Base-by-base conservation (phyloP, 2,797 vertebrate species). In the Carapus acus region DNA sequence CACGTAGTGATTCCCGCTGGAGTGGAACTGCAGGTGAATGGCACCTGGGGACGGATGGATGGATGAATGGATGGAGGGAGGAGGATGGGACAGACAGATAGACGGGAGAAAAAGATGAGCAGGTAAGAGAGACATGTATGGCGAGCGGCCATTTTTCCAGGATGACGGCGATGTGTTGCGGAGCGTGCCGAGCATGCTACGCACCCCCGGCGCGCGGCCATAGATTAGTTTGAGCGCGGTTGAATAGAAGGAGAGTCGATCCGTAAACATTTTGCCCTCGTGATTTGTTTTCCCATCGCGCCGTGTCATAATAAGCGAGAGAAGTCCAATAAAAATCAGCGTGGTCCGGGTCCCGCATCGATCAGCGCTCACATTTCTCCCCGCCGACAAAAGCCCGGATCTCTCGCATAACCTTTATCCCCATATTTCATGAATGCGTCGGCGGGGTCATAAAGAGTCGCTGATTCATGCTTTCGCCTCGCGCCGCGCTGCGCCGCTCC, bases 11-110 rank as follows among this genome's bases (percentile, higher is more conserved):
- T 98, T 96, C 57, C 96, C 93, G 0, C 89, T 96, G 74, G 88
- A 84, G 54, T 94, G 91, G 62, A 99, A 98, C 51, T 94, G 91
- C 42, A 98, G 85, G 78, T 98, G 96, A 77, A 99, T 99, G 77
- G 89, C 87, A 61, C 96, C 96, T 99, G 78, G 0, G 14, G 48
- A 17, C 4, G n/a, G 20, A 45, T 18, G 69, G 24, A n/a, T n/a
- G n/a, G n/a, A n/a, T n/a, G n/a, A n/a, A n/a, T n/a, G n/a, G n/a
- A n/a, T n/a, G n/a, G n/a, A n/a, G n/a, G n/a, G n/a, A n/a, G n/a
- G n/a, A n/a, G n/a, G n/a, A n/a, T n/a, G n/a, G n/a, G n/a, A n/a
- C n/a, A n/a, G n/a, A n/a, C n/a, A n/a, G n/a, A n/a, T n/a, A n/a
- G n/a, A n/a, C n/a, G n/a, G 15, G 9, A 29, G 67, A 38, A 71